Percentiles rank a stretch among this genome's conserved stretches.
Conservation (phyloP, 2,113 vertebrate species). For the Rynchops niger region DNA sequence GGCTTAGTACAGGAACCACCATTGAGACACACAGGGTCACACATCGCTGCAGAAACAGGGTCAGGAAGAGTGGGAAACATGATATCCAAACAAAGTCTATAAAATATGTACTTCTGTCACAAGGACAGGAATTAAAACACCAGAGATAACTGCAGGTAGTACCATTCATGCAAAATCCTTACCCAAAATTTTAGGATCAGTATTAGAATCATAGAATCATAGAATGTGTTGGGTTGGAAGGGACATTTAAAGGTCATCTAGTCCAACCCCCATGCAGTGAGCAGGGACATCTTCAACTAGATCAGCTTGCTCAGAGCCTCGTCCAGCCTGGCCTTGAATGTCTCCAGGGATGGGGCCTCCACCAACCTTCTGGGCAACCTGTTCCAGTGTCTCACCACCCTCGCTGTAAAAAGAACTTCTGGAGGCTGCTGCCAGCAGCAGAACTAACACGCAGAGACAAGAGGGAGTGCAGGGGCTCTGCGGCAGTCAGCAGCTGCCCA, state of each 20-base stretch:
- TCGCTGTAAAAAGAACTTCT: neutral
- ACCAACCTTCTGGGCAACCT: too few relatives aligned
- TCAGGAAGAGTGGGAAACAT: neutral
- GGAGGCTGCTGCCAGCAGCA: neutral
- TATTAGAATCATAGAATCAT: neutral
- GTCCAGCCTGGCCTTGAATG: too few relatives aligned
- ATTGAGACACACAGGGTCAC: slow-evolving; percentile 87
- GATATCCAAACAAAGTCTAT: neutral
- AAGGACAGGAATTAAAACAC: neutral
- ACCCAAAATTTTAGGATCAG: neutral
- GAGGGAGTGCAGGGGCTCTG: neutral
- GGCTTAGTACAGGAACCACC: slow-evolving; percentile 88
- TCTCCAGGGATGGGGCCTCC: too few relatives aligned
- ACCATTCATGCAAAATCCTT: neutral
- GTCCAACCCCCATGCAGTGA: too few relatives aligned
- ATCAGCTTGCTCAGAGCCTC: too few relatives aligned
- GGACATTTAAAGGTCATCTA: too few relatives aligned
- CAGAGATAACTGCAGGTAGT: neutral
- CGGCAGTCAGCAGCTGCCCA: neutral
- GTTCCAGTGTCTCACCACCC: too few relatives aligned
- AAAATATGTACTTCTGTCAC: slow-evolving; percentile 10
- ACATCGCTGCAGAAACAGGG: slow-evolving; percentile 77
- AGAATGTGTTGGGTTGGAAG: too few relatives aligned
- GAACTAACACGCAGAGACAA: neutral
- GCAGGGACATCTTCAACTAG: too few relatives aligned